Percentiles rank a stretch among this genome's conserved stretches.
phyloP scores from a whole-genome alignment of 2,888 invertebrate species.

The Eueremaeus valkanovi region DNA sequence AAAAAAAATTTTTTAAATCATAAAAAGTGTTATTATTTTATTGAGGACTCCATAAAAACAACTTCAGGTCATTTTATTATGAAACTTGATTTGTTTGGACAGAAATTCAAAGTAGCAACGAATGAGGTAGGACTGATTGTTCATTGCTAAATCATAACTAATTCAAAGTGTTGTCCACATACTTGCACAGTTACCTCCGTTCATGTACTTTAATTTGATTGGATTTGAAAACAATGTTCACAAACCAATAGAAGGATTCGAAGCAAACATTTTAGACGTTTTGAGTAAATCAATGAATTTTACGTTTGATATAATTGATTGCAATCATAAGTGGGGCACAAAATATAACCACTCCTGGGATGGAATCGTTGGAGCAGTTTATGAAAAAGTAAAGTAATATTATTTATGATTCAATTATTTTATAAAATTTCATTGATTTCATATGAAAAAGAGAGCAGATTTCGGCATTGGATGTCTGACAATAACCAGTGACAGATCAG shows the following conservation, averaged over 20 bases:
- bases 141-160: no score
- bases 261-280: background rate
- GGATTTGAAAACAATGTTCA: background rate
- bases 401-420: background rate
- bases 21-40: no score
- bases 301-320: background rate
- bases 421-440: background rate
- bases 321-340: background rate
- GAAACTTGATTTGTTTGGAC: background rate
- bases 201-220: background rate
- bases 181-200: no score
- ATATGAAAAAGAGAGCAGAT: constrained; percentile 11
- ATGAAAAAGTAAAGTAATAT: background rate
- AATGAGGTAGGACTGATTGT: background rate
- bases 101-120: background rate
- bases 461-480: constrained; percentile 28
- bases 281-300: background rate
- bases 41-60: no score
- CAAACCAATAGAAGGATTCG: no score
- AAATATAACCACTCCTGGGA: background rate
- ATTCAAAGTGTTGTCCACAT: no score
- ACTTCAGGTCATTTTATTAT: no score
- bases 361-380: background rate
- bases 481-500: constrained; percentile 29
- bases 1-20: no score